These are phyloP conservation scores for Chaetura pelagica DNA, from an alignment of 2,113 vertebrate genomes.

Conservation along the genomic window DNA sequence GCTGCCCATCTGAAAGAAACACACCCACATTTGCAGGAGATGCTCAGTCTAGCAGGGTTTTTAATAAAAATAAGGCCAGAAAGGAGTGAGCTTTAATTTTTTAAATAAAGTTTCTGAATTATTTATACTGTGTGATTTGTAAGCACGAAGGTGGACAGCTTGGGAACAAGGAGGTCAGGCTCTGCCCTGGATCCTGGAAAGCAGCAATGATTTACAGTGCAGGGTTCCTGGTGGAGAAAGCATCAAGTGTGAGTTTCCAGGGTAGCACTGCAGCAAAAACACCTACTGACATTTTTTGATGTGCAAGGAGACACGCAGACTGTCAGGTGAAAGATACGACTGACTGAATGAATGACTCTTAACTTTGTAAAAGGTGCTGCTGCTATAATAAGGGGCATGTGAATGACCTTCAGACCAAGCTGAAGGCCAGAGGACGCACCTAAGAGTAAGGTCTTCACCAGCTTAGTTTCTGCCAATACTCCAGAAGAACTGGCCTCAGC, in stretches of 20 bases:
- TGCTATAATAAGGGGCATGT: not conserved
- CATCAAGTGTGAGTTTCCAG: not conserved
- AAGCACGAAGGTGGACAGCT: not conserved
- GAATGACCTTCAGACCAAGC: not conserved
- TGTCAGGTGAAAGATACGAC: not conserved
- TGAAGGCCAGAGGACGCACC: not conserved
- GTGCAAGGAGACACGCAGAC: not conserved
- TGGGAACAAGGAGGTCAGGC: not conserved
- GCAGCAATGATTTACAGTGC: fast-evolving
- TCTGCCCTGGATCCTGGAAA: not conserved
- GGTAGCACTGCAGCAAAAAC: fast-evolving
- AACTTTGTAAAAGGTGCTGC: not conserved
- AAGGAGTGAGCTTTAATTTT: not conserved
- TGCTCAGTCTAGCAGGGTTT: not conserved
- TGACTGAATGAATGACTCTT: not conserved
- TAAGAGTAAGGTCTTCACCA: not conserved
- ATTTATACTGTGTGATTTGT: not conserved
- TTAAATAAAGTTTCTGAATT: too few relatives aligned
- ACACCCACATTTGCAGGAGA: not conserved
- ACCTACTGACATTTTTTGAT: not conserved
- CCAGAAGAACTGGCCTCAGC: not conserved
- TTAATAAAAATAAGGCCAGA: not conserved
- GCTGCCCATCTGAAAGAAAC: not conserved
- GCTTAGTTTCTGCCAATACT: not conserved
- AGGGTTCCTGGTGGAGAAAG: fast-evolving